Evolutionary conservation across 2,888 invertebrate genomes (phyloP).

Genomic region (Corythucha ciliata): DNA sequence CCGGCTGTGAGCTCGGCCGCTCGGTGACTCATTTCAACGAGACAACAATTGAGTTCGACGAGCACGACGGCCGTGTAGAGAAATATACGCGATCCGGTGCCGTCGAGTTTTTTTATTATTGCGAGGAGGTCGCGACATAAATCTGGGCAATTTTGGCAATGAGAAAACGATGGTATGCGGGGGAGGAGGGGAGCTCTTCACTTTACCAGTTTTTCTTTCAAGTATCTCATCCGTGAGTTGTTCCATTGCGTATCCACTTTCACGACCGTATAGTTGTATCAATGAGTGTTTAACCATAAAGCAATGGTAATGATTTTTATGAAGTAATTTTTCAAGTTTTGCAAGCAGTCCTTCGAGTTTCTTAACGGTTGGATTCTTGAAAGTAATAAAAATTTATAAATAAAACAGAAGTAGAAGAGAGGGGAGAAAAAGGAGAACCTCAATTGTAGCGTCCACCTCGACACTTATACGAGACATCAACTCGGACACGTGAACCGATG

Average conservation of each 20-base stretch:
- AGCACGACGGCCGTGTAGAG: conserved; percentile 69
- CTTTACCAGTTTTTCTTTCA: conserved; percentile 56
- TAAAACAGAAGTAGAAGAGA: too few relatives aligned
- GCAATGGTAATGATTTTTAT: conserved; percentile 75
- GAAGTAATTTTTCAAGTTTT: conserved; percentile 63
- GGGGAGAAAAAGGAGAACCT: too few relatives aligned
- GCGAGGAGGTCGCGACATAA: conserved; percentile 40
- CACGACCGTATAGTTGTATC: conserved; percentile 67
- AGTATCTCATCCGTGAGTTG: conserved; percentile 51
- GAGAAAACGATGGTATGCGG: conserved; percentile 22
- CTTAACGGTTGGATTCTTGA: conserved; percentile 31
- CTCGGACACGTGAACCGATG: conserved; percentile 55
- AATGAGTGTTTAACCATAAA: conserved; percentile 73
- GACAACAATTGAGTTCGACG: conserved; percentile 51
- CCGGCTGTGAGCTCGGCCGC: conserved; percentile 14
- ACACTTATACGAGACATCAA: conserved; percentile 63
- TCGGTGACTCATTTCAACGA: conserved; percentile 35
- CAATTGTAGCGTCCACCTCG: conserved; percentile 56
- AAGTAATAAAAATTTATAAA: neutral
- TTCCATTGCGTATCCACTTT: conserved; percentile 49
- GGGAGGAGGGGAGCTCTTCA: conserved; percentile 57
- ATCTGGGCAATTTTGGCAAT: too few relatives aligned
- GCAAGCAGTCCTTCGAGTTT: conserved; percentile 54
- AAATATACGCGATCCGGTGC: conserved; percentile 45
- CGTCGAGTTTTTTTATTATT: conserved; percentile 40